These are phyloP conservation scores for Tyria jacobaeae DNA, from an alignment of 2,888 invertebrate species.

Conservation along the genomic window DNA sequence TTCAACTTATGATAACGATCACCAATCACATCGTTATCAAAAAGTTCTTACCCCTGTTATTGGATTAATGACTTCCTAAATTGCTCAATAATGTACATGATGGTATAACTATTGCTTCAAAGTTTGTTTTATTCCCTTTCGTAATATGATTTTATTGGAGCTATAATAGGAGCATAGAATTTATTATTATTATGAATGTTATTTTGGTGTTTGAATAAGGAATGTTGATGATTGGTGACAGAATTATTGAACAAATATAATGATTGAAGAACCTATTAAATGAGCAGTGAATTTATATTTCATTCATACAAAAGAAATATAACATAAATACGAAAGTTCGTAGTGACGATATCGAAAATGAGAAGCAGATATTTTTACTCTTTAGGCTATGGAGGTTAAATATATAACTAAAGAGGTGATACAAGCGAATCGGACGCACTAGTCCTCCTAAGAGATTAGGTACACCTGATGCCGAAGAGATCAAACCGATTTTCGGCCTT, in stretches of 20 bases:
- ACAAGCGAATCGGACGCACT: no score
- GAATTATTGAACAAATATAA: neutral
- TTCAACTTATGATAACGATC: slow-evolving; percentile 42
- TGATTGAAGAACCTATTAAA: neutral
- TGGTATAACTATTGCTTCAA: slow-evolving; percentile 62
- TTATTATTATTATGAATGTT: slow-evolving; percentile 33
- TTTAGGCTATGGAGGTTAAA: no score
- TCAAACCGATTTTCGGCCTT: no score
- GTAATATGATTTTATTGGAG: slow-evolving; percentile 56
- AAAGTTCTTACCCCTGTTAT: slow-evolving; percentile 58
- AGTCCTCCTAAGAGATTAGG: no score
- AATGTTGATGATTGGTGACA: slow-evolving; percentile 4
- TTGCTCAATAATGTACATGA: slow-evolving; percentile 69
- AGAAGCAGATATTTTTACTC: no score
- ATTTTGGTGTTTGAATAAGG: slow-evolving; percentile 14
- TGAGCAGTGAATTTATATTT: no score
- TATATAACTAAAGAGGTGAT: no score
- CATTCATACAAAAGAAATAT: no score
- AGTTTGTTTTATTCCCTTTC: slow-evolving; percentile 58
- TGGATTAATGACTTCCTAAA: slow-evolving; percentile 76
- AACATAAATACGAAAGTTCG: no score
- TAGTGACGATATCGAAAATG: no score
- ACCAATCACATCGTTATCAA: slow-evolving; percentile 45
- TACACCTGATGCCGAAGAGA: no score
- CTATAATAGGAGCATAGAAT: slow-evolving; percentile 35